A percentile compares a stretch with the other conserved stretches of the same genome.
Conservation (phyloP, 1,140 invertebrate genomes). For the Nylanderia fulva region DNA sequence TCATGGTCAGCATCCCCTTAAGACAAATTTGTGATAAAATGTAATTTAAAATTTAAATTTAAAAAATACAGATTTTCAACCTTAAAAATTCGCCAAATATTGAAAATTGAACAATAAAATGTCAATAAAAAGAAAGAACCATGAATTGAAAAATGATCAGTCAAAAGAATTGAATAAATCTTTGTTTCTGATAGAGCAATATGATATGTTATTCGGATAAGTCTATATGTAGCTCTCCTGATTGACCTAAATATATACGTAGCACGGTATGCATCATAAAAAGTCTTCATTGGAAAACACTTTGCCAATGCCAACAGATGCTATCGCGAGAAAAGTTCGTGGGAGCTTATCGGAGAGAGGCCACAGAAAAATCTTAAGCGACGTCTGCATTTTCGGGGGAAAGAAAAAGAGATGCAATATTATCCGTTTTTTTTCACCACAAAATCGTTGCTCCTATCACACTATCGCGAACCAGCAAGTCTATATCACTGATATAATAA, state of each 20-base stretch:
- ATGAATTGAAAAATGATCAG: background rate
- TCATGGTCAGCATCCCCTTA: too few species aligned
- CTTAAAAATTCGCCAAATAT: background rate
- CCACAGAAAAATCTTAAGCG: background rate
- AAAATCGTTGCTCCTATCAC: background rate
- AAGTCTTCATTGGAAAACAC: conserved; percentile 65
- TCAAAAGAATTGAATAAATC: background rate
- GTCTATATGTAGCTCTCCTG: background rate
- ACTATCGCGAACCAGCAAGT: background rate
- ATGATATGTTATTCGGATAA: background rate
- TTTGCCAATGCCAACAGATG: conserved; percentile 58
- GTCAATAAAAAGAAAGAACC: background rate
- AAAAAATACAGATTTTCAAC: background rate
- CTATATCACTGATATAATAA: background rate
- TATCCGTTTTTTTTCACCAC: background rate
- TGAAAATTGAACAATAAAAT: background rate
- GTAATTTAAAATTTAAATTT: background rate
- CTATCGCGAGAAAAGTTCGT: conserved; percentile 34
- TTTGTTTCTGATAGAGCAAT: background rate
- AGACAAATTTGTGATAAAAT: background rate
- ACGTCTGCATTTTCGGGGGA: conserved; percentile 44
- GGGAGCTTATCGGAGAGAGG: conserved; percentile 34
- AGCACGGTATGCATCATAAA: conserved; percentile 19
- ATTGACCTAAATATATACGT: conserved; percentile 42
- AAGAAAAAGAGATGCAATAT: conserved; percentile 14